phyloP scores from a whole-genome alignment of 2,888 invertebrate genomes.

The Notodonta dromedarius region DNA sequence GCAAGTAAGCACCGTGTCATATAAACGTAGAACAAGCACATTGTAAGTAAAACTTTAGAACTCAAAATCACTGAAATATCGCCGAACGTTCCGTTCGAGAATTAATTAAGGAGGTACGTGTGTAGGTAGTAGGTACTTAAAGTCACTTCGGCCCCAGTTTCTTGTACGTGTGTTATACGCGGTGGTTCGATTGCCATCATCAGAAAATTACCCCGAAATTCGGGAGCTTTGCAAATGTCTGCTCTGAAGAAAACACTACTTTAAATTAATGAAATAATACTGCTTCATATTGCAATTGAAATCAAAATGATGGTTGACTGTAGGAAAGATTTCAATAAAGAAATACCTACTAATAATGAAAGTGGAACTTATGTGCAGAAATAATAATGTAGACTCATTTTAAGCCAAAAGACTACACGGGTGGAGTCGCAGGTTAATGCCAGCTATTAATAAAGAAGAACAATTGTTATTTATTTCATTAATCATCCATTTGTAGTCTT shows the following conservation, averaged over 20 bases:
- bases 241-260: not conserved
- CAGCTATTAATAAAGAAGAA: too few species aligned
- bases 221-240: not conserved
- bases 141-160: constrained; percentile 33
- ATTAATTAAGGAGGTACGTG: constrained; percentile 46
- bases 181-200: constrained; percentile 7
- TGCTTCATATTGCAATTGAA: too few species aligned
- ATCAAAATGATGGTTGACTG: too few species aligned
- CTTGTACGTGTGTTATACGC: constrained; percentile 19
- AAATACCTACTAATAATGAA: too few species aligned
- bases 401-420: too few species aligned
- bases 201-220: not conserved
- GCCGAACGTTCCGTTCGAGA: constrained; percentile 31
- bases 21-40: constrained; percentile 18
- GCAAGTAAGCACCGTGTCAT: constrained; percentile 9
- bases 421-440: too few species aligned
- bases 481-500: too few species aligned
- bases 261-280: too few species aligned
- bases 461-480: too few species aligned
- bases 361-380: too few species aligned
- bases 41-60: constrained; percentile 27
- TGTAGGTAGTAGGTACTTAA: constrained; percentile 25
- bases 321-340: too few species aligned
- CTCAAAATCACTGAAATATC: constrained; percentile 34
- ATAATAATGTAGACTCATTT: too few species aligned